Evolutionary conservation across 2,888 invertebrate species (phyloP).

Genomic region (Anthrax anthrax): DNA sequence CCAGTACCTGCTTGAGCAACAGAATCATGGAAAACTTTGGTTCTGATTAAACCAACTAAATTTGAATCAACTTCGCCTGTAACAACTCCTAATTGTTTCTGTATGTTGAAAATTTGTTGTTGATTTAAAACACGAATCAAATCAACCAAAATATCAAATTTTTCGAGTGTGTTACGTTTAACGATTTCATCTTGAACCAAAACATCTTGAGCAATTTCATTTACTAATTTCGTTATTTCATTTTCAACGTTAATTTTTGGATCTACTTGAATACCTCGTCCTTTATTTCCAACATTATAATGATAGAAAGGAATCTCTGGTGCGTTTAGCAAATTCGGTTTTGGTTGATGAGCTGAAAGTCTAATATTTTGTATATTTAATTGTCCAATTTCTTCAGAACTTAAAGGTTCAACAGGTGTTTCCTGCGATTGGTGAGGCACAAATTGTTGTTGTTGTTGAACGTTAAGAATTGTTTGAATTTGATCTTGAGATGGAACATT

Average conservation of each 20-base stretch:
- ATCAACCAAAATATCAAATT: constrained; percentile 44
- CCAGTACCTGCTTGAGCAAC: constrained; percentile 51
- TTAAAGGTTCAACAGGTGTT: not conserved
- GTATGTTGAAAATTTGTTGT: constrained; percentile 43
- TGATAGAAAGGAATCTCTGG: constrained; percentile 37
- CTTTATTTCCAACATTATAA: constrained; percentile 36
- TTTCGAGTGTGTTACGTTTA: constrained; percentile 43
- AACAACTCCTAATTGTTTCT: constrained; percentile 20
- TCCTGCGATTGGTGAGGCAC: not conserved
- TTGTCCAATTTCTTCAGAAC: not conserved
- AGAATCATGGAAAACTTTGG: constrained; percentile 52
- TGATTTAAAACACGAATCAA: constrained; percentile 46
- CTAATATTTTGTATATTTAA: not conserved
- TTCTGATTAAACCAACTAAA: constrained; percentile 31
- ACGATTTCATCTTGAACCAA: constrained; percentile 43
- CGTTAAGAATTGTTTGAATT: constrained; percentile 3
- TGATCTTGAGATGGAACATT: constrained; percentile 8
- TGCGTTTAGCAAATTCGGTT: constrained; percentile 27
- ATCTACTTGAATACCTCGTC: constrained; percentile 30
- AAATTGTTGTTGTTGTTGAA: not conserved
- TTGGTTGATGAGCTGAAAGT: constrained; percentile 16
- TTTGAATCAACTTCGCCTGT: constrained; percentile 34
- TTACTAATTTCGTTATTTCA: constrained; percentile 29
- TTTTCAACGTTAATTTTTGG: constrained; percentile 20
- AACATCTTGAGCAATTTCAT: constrained; percentile 45